Evolutionary conservation across 2,797 vertebrate genomes (phyloP), one percentile per base, ranked within the genome.

Genomic region (Myoxocephalus aenaeus): DNA sequence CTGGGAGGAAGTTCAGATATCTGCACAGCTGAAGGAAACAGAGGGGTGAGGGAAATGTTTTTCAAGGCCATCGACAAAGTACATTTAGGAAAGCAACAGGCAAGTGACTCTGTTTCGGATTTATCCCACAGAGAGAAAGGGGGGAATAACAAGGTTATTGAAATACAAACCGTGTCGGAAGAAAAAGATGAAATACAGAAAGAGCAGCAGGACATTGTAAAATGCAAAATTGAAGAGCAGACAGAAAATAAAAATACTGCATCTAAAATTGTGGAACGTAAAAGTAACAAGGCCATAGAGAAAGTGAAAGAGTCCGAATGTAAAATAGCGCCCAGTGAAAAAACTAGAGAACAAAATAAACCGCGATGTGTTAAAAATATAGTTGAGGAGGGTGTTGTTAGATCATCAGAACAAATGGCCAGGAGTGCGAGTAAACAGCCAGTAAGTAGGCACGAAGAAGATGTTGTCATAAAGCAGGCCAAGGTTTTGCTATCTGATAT

Each of bases 401-500:
- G 86, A 70, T 34, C 29, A n/a, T 20, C 76, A 15, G 71, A 73
- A 53, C 73, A 76, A 70, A 79, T 53, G 7, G 38, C 27, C 3
- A 56, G 10, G 10, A 63, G 69, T 73, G 62, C 71, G 18, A 78
- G 36, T 38, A 66, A 82, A 59, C 76, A 48, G 22, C 34, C 62
- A 7, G 77, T 10, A 11, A 75, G 62, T 27, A 53, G 48, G 51
- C 76, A 65, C 12, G 85, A 84, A 36, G 89, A 86, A 6, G 87
- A 90, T n/a, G 40, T 96, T 8, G 85, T 94, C 29, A 81, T 95
- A 57, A 96, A 95, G 81, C 92, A 92, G 46, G 93, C 92, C 0
- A 95, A 85, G 70, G 91, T 96, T 51, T 65, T 95, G 10, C 79
- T 96, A 13, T 94, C 87, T 14, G 95, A 96, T 86, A 85, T 95